Conservation (phyloP, 2,888 invertebrate species). For the Colletes collaris region DNA sequence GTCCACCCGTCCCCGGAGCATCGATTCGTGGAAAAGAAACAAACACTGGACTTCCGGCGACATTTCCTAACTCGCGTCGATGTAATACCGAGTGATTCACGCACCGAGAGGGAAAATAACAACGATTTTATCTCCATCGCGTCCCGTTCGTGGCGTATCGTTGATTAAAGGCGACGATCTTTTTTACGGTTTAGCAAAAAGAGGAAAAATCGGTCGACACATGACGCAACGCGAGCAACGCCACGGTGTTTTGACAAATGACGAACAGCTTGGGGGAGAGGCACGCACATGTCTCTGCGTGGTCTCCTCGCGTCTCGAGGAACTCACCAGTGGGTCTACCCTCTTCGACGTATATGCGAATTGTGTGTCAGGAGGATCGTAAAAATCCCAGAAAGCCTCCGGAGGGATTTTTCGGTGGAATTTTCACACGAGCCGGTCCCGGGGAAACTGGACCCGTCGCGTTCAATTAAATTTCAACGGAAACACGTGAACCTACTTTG, state of each 20-base stretch:
- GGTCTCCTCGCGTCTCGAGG: slow-evolving; percentile 41
- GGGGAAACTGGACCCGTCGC: neutral
- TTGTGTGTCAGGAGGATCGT: slow-evolving; percentile 53
- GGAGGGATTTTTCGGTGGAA: slow-evolving; percentile 46
- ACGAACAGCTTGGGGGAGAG: slow-evolving; percentile 48
- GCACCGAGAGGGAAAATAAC: too few relatives aligned
- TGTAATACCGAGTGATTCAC: neutral
- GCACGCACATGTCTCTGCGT: slow-evolving; percentile 68
- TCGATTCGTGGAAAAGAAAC: neutral
- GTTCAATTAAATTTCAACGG: slow-evolving; percentile 44
- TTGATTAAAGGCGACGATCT: slow-evolving; percentile 34
- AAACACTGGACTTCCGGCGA: neutral
- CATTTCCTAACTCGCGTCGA: neutral
- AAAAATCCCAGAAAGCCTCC: slow-evolving; percentile 36
- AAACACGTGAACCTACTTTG: slow-evolving; percentile 51
- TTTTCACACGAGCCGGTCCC: slow-evolving; percentile 45
- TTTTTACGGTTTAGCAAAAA: slow-evolving; percentile 1
- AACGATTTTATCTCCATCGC: neutral
- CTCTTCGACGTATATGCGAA: slow-evolving; percentile 61
- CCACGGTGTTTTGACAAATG: slow-evolving; percentile 56
- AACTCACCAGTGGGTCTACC: slow-evolving; percentile 49
- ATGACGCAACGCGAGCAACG: slow-evolving; percentile 36
- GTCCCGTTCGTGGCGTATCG: neutral
- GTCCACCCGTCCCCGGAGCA: neutral
- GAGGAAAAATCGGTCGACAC: slow-evolving; percentile 33